phyloP scores from a whole-genome alignment of 2,113 vertebrate genomes.

The Thunnus maccoyii region DNA sequence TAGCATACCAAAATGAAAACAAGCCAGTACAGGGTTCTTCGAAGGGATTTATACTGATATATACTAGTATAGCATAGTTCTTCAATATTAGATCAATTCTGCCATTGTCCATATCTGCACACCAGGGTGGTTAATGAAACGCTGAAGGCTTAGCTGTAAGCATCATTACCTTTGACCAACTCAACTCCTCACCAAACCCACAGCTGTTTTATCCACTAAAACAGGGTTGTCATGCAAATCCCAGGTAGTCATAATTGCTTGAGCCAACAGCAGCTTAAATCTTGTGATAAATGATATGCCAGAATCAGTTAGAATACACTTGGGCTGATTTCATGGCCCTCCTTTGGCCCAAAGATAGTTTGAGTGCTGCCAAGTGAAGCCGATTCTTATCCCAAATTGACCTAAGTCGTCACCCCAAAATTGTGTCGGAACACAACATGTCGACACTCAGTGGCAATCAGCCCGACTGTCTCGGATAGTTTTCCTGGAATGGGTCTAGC shows the following conservation, averaged over 20 bases:
- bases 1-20: not conserved
- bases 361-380: constrained; percentile 56
- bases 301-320: constrained; percentile 63
- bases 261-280: constrained; percentile 15
- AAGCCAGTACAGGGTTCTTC: not conserved
- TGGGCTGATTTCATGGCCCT: constrained; percentile 51
- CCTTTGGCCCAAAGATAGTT: constrained; percentile 29
- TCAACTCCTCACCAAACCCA: not conserved
- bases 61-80: not conserved
- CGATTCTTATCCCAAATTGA: constrained; percentile 57
- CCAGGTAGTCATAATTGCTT: constrained; percentile 10
- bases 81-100: not conserved
- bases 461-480: not conserved
- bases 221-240: constrained; percentile 1
- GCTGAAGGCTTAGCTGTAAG: constrained; percentile 1
- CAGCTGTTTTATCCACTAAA: constrained; percentile 18
- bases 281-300: constrained; percentile 39
- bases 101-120: not conserved
- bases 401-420: constrained; percentile 29
- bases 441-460: constrained; percentile 49
- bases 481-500: constrained; percentile 10
- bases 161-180: constrained; percentile 26
- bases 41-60: not conserved
- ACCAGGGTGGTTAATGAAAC: not conserved
- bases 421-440: not conserved